Base-by-base conservation (phyloP, 2,888 invertebrate species). In the Ophonus ardosiacus region DNA sequence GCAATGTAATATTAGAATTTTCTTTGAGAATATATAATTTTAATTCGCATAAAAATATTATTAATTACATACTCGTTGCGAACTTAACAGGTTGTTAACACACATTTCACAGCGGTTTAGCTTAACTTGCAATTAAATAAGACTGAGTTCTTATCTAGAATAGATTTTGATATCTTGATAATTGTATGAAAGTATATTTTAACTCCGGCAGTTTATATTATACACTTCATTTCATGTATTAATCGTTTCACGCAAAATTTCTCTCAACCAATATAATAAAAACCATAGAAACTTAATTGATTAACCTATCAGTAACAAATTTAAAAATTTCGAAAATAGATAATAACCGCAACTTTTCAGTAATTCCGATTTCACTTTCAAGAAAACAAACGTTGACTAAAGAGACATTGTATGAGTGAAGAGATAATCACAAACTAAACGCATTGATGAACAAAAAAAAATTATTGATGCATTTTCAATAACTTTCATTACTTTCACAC, bases 401-500 rank as follows among this genome's bases (percentile, higher is more conserved):
- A 51, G 74, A 18, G 43, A 43, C 21, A 68, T 63, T 57, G 56
- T 51, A 21, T 21, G 24, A 78, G 18, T 51, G 31, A 78, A 13
- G 15, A 56, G 57, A n/a, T 56, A 68, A 76, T 76, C 76, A 76
- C 40, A 13, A 51, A 76, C 10, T 57, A 56, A 57, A 57, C 57
- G 78, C 78, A 57, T 78, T 31, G 61, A 0, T 80, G 80, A 80
- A 59, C 65, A 81, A 71, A 68, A 31, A 68, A 81, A 71, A 81
- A 68, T 71, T 31, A 81, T 81, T 78, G 17, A 17, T 61, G 43
- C 80, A 80, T 15, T 61, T 61, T 61, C 80, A 84, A 84, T 84
- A 84, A 78, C 84, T 84, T 84, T 84, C 84, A 65, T 65, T 78
- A 84, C 84, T 84, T 84, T 84, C 84, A 63, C 84, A 63, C 76